A percentile compares a stretch with the other conserved stretches of the same genome.
phyloP scores from a whole-genome alignment of 2,797 vertebrate genomes.

The Rhinophrynus dorsalis region DNA sequence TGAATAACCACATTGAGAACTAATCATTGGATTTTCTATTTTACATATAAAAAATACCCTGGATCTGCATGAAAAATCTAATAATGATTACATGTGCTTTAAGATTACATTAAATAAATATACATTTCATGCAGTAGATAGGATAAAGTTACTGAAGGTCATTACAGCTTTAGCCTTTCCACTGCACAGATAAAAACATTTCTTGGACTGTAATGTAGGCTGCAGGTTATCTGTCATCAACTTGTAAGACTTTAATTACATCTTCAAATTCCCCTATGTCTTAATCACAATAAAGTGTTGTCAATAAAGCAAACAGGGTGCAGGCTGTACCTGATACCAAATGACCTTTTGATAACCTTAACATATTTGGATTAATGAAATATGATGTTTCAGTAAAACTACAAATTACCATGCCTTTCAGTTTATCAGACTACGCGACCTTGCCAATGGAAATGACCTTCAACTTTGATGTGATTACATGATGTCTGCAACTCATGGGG shows the following conservation, averaged over 20 bases:
- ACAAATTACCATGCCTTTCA: constrained; percentile 26
- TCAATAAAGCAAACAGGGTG: constrained; percentile 22
- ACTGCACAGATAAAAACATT: too few species aligned
- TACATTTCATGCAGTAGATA: too few species aligned
- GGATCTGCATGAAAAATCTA: too few species aligned
- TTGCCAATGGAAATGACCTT: constrained; percentile 45
- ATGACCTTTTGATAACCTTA: constrained; percentile 46
- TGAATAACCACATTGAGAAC: too few species aligned
- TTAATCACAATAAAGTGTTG: constrained; percentile 35
- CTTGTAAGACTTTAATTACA: constrained; percentile 25
- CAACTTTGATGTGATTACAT: constrained; percentile 24
- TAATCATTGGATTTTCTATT: too few species aligned
- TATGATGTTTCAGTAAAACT: constrained; percentile 23
- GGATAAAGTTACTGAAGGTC: too few species aligned
- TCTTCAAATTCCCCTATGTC: constrained; percentile 25
- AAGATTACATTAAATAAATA: too few species aligned
- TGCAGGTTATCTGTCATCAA: constrained; percentile 29
- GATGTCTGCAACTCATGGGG: constrained; percentile 35
- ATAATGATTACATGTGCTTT: too few species aligned
- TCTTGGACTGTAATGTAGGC: too few species aligned
- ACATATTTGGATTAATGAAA: constrained; percentile 40
- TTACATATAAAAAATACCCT: too few species aligned
- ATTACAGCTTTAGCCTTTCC: too few species aligned
- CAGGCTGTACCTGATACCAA: constrained; percentile 34
- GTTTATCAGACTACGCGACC: constrained; percentile 34